These are phyloP conservation scores for Paraescarpia echinospica DNA, from an alignment of 1,140 invertebrate species.

Conservation along the genomic window DNA sequence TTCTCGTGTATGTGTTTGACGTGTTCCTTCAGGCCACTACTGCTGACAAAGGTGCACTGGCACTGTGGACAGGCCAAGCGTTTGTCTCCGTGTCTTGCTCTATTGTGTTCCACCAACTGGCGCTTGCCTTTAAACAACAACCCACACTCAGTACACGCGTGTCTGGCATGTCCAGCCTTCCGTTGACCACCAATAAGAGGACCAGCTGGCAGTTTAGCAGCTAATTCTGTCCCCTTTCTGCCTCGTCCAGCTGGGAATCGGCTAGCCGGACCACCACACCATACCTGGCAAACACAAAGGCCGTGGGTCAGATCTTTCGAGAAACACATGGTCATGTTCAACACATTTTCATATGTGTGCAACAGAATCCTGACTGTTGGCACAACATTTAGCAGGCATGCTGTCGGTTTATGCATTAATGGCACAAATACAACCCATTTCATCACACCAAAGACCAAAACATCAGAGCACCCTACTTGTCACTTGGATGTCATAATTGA, in stretches of 20 bases:
- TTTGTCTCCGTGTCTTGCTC: not conserved
- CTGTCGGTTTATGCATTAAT: no score
- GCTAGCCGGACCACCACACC: not conserved
- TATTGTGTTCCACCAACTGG: not conserved
- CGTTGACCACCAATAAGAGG: not conserved
- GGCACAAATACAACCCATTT: no score
- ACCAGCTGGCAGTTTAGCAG: no score
- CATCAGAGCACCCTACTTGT: no score
- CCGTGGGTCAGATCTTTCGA: not conserved
- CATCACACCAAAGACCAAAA: no score
- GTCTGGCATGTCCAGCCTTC: not conserved
- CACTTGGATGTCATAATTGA: no score
- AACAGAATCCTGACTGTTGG: not conserved
- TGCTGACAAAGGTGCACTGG: not conserved
- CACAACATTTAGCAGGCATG: no score
- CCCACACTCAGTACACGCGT: not conserved
- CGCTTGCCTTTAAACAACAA: not conserved
- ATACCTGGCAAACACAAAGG: not conserved
- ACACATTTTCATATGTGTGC: not conserved
- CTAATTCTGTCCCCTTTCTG: not conserved
- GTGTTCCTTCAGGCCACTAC: not conserved
- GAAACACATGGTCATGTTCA: not conserved
- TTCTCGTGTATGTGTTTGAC: not conserved
- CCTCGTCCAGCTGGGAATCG: not conserved
- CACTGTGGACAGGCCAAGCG: not conserved